These are phyloP conservation scores for Dasypolia templi DNA, from an alignment of 2,888 invertebrate genomes.

Conservation along the genomic window DNA sequence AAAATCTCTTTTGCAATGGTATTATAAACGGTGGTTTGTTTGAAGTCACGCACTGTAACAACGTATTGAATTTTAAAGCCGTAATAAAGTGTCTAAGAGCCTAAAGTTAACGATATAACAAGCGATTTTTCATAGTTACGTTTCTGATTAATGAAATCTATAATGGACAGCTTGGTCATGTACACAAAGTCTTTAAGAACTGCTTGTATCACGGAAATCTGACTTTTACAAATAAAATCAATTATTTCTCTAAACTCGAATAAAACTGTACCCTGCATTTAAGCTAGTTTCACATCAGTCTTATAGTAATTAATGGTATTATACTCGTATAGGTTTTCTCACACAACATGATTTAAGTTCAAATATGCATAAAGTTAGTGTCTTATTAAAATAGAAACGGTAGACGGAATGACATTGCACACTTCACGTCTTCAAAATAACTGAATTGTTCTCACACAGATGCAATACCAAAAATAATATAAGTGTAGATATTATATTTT, in stretches of 20 bases:
- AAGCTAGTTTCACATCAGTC: background rate
- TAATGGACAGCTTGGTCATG: background rate
- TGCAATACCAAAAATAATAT: background rate
- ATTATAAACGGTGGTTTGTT: conserved; percentile 16
- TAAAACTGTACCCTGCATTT: background rate
- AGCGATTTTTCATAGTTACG: conserved; percentile 19
- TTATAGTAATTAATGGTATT: background rate
- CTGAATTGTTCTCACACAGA: background rate
- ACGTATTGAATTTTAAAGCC: conserved; percentile 38
- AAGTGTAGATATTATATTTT: background rate
- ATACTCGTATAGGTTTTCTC: background rate
- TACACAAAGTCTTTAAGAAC: background rate
- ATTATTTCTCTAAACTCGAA: background rate
- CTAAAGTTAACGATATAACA: conserved; percentile 20
- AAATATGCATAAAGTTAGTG: background rate
- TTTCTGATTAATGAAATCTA: conserved; percentile 17
- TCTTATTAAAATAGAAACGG: background rate
- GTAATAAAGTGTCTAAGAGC: conserved; percentile 30
- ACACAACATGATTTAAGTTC: background rate
- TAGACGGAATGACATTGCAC: background rate
- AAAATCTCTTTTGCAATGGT: conserved; percentile 2
- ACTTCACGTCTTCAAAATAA: background rate
- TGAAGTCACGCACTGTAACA: conserved; percentile 11
- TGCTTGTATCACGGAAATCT: background rate
- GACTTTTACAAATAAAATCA: background rate